Base-by-base conservation (phyloP, 2,113 vertebrate species). In the Bombycilla garrulus region DNA sequence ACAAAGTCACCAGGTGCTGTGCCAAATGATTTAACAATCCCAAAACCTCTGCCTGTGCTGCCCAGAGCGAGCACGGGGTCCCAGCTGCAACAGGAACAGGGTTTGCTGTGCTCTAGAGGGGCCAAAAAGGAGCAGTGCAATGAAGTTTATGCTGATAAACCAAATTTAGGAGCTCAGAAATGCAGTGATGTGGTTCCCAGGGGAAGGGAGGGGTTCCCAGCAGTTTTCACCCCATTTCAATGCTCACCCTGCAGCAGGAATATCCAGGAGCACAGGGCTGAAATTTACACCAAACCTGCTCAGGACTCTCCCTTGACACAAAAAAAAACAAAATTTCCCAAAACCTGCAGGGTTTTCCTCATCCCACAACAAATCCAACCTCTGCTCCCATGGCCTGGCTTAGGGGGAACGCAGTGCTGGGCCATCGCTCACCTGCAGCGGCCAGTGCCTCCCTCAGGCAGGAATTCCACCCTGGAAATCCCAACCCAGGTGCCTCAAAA, bases 181-280 rank as follows among this genome's bases (percentile, higher is more conserved):
- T 1, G 18, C n/a, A 7, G 20, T 2, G n/a, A 2, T 11, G 4
- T 0, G 2, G 6, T 9, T 3, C 44, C 48, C 56, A 6, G 60
- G 15, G 20, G 44, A 21, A 7, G 18, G 7, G n/a, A 26, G 44
- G 15, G 12, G 47, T 6, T 35, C 22, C 15, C 21, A 45, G 19
- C 3, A 6, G 21, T 3, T 74, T 28, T 22, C 11, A 11, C 1
- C 5, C 17, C 2, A 1, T 18, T 69, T 25, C 10, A 11, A 62
- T 19, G 8, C 14, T 28, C 71, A 10, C 50, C 4, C 71, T 3
- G 5, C 0, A 2, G 38, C 23, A 42, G 40, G 31, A n/a, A 14
- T 1, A 24, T 4, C 29, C 36, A 29, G 53, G 45, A 36, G 23
- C 47, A 6, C 4, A 4, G 23, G 18, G 45, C 29, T 17, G 1